phyloP scores from a whole-genome alignment of 2,113 vertebrate species.

The Geococcyx californianus region DNA sequence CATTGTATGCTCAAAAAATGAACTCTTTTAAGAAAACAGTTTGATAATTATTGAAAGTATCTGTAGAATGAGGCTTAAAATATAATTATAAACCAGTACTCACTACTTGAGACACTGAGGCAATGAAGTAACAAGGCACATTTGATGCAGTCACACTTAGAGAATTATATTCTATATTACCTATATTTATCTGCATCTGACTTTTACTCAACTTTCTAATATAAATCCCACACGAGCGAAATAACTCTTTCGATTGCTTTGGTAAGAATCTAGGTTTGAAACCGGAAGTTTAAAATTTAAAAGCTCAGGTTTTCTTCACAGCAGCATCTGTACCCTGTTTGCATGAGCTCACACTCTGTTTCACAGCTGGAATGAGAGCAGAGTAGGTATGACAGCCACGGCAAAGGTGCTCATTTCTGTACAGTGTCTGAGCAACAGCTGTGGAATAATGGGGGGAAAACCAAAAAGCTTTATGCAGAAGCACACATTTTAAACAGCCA shows the following conservation, averaged over 20 bases:
- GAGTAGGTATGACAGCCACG: background rate
- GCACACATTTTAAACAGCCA: background rate
- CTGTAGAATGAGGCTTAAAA: background rate
- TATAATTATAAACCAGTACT: background rate
- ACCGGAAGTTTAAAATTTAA: background rate
- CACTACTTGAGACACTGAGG: background rate
- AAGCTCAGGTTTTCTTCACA: background rate
- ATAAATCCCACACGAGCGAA: background rate
- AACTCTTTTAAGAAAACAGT: background rate
- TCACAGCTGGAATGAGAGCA: background rate
- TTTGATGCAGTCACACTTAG: background rate
- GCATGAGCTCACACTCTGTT: background rate
- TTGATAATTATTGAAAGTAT: background rate
- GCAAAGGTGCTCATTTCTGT: background rate
- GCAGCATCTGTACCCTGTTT: background rate
- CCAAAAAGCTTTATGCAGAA: constrained; percentile 3
- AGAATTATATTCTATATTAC: background rate
- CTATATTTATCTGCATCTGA: background rate
- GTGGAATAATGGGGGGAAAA: background rate
- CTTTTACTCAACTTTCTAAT: background rate
- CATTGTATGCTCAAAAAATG: background rate
- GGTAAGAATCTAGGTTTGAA: background rate
- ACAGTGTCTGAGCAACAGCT: background rate
- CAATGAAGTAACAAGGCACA: background rate
- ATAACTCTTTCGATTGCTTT: background rate